Base-by-base conservation (phyloP, 2,797 vertebrate genomes). In the Discoglossus pictus region DNA sequence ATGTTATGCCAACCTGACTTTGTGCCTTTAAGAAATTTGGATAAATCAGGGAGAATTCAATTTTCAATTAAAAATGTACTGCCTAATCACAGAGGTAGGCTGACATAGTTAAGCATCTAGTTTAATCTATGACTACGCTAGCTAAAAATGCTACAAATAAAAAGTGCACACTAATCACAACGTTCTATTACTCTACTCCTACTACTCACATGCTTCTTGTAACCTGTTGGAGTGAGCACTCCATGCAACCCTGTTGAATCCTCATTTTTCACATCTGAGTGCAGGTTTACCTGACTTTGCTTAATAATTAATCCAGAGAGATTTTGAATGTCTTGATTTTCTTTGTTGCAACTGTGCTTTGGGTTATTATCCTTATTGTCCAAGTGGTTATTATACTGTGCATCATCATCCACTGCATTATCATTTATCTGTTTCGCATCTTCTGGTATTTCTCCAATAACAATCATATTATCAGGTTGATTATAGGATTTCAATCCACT, bases 151-250 rank as follows among this genome's bases (percentile, higher is more conserved):
- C n/a, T n/a, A n/a, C n/a, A n/a, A n/a, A n/a, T n/a, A n/a, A n/a
- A 31, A 31, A 31, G 8, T 31, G 27, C 27, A 31, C 8, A n/a
- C n/a, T n/a, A n/a, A n/a, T n/a, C n/a, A n/a, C n/a, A n/a, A n/a
- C n/a, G n/a, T 31, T 31, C 27, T 31, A 31, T 31, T 8, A 4
- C 27, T 31, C 27, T 31, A 31, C 27, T 31, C 27, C 8, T 17
- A 7, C 11, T 68, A 68, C 66, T 61, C 21, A 68, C 66, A 13
- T 62, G 59, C 3, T 47, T 16, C 36, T n/a, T 15, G 4, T 31
- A 31, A 4, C 2, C 8, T 47, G 35, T 10, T 2, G 18, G 24
- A 24, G 31, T 31, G 46, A 13, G 12, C 23, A 2, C 7, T 6
- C 7, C 21, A 38, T 54, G 27, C 4, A 54, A 24, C 5, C 62